Base-by-base conservation (phyloP, 2,113 vertebrate species). In the Mystacornis crossleyi region DNA sequence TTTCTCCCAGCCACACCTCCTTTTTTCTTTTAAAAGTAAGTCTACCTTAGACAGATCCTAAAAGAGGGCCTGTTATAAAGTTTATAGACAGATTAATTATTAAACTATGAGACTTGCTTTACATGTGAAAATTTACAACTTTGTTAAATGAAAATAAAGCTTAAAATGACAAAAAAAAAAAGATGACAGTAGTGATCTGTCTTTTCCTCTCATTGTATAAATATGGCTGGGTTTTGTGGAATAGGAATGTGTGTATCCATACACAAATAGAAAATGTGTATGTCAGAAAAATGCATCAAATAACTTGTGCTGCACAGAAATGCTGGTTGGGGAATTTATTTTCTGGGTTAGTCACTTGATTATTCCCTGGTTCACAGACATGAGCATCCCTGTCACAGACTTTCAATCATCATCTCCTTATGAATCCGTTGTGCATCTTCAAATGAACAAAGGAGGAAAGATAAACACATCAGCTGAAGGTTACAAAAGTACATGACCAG, bases 141-240 rank as follows among this genome's bases (percentile, higher is more conserved):
- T 79, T 61, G 6, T 64, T 38, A 77, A 80, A 58, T 36, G 6
- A 48, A 89, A 81, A 47, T n/a, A 75, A 4, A 5, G 4, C 3
- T 74, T 7, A 28, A 73, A 93, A 78, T 66, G 16, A 42, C 13
- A 42, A 42, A 53, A 77, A 19, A 60, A 26, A 53, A 42, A 33
- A 5, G 0, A 38, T 1, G 0, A 4, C 12, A 18, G 31, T 34
- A 10, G 17, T 75, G 17, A 20, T 55, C 6, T 73, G 12, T 45
- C 19, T 88, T 70, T 88, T 80, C 61, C 8, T 58, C 24, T 74
- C 8, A 10, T 38, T 42, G 1, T 54, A 21, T 47, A 78, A 84
- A 43, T 33, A 31, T 26, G 33, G 1, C 6, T 48, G 25, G n/a
- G 9, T 43, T 74, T 40, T 65, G 8, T 8, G 18, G 6, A 25